Evolutionary conservation across 2,113 vertebrate genomes (phyloP).

Genomic region (Phylloscopus whistleri): DNA sequence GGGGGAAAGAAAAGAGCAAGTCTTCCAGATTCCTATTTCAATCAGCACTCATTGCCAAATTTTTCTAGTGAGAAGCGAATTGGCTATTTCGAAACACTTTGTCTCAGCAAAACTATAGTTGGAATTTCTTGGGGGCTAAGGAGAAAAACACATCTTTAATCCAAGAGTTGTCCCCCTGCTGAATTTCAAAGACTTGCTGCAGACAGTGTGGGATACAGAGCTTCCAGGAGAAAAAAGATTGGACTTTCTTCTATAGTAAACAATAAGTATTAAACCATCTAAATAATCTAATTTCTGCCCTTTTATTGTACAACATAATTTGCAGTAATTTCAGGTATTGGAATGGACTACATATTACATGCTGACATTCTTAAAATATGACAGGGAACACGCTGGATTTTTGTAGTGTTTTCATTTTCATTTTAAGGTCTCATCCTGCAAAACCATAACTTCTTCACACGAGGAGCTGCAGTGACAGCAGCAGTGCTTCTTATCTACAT

Average conservation of each 20-base stretch:
- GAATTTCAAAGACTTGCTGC: conserved; percentile 55
- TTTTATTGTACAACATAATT: background rate
- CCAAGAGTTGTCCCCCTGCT: conserved; percentile 29
- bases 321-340: background rate
- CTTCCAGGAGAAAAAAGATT: background rate
- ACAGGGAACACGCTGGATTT: background rate
- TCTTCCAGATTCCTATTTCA: conserved; percentile 26
- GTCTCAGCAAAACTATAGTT: conserved; percentile 44
- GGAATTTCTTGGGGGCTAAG: conserved; percentile 51
- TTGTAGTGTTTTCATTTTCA: background rate
- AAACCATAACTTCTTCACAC: background rate
- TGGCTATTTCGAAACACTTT: conserved; percentile 52
- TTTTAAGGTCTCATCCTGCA: conserved; percentile 18
- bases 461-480: background rate
- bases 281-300: background rate
- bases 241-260: background rate
- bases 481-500: background rate
- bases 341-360: background rate
- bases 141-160: conserved; percentile 37
- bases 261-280: background rate
- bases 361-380: background rate
- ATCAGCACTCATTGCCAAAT: conserved; percentile 20
- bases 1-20: background rate
- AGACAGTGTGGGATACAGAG: background rate
- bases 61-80: background rate